Evolutionary conservation across 2,113 vertebrate genomes (phyloP).

Genomic region (Microtus richardsoni): DNA sequence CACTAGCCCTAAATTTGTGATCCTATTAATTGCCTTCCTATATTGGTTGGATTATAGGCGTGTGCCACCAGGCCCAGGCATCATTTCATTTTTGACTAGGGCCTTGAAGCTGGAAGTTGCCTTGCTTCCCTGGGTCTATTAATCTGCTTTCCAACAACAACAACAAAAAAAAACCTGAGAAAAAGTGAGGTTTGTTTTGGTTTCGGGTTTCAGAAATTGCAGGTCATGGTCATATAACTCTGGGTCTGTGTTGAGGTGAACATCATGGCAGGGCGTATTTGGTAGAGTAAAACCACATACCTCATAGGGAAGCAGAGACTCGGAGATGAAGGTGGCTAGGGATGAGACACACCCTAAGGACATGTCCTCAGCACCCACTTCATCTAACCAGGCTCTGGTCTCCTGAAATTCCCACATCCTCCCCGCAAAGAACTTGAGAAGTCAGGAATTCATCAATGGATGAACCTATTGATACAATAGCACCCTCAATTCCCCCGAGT

Average conservation of each 20-base stretch:
- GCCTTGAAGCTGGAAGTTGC: neutral
- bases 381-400: neutral
- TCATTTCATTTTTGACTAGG: neutral
- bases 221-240: neutral
- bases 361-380: too few species aligned
- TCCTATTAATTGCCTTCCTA: neutral
- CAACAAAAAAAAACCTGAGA: neutral
- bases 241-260: neutral
- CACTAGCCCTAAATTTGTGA: neutral
- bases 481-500: neutral
- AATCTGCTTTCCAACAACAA: neutral
- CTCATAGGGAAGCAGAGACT: neutral
- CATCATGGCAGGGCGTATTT: neutral
- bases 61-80: neutral
- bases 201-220: neutral
- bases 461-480: neutral
- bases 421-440: neutral
- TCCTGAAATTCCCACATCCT: too few species aligned
- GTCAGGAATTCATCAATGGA: neutral
- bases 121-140: neutral
- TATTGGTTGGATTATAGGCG: too few species aligned
- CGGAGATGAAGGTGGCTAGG: neutral
- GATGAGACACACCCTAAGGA: neutral
- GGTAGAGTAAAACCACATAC: too few species aligned
- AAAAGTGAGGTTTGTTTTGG: neutral